Percentiles rank a stretch among this genome's conserved stretches.
Conservation (phyloP, 1,140 invertebrate genomes). For the Dinoponera quadriceps region DNA sequence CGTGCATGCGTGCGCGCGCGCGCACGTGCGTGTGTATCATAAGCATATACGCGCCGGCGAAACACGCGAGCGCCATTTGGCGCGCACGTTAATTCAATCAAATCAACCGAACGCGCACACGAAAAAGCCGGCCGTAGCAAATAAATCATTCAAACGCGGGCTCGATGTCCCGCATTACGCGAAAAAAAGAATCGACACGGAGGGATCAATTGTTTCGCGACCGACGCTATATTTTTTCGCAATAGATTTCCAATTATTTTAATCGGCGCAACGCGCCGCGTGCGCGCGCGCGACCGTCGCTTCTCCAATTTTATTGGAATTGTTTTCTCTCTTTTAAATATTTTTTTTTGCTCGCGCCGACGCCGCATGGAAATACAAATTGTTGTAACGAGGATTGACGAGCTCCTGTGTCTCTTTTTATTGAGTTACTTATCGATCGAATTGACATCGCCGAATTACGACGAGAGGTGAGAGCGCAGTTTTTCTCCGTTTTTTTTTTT, state of each 20-base stretch:
- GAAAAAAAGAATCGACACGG: constrained; percentile 56
- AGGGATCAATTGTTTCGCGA: constrained; percentile 51
- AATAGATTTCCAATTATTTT: constrained; percentile 61
- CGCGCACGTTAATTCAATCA: constrained; percentile 55
- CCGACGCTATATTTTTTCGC: constrained; percentile 55
- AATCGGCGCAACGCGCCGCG: constrained; percentile 36
- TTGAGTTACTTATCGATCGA: constrained; percentile 24
- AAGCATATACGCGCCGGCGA: constrained; percentile 16
- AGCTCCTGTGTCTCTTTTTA: constrained; percentile 29
- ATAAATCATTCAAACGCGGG: constrained; percentile 60
- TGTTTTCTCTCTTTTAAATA: constrained; percentile 50
- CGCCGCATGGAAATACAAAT: constrained; percentile 27
- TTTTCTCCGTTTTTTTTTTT: background rate
- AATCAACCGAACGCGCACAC: constrained; percentile 44
- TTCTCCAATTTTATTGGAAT: constrained; percentile 55
- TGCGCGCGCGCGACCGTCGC: constrained; percentile 1
- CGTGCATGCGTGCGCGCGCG: background rate
- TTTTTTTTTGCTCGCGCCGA: constrained; percentile 43
- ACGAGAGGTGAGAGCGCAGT: background rate
- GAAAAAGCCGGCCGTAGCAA: constrained; percentile 46
- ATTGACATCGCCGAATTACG: constrained; percentile 5
- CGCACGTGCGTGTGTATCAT: constrained; percentile 46
- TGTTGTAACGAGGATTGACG: constrained; percentile 31
- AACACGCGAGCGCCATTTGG: constrained; percentile 53
- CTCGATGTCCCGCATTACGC: constrained; percentile 54